Percentiles rank a stretch among this genome's conserved stretches.
phyloP scores from a whole-genome alignment of 2,888 invertebrate genomes.

The Chrysolina americana region DNA sequence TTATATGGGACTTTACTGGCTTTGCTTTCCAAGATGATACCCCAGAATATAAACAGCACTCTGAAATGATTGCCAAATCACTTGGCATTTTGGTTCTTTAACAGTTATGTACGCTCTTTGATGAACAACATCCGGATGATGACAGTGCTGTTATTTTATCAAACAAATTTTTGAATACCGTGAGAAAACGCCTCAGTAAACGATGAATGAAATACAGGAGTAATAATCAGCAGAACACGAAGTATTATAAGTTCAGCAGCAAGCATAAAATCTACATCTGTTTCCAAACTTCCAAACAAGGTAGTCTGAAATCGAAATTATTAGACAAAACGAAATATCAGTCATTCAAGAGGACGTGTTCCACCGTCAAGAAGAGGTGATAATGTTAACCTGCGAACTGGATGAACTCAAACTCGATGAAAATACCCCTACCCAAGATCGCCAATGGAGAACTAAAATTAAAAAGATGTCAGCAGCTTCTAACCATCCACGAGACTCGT shows the following conservation, averaged over 20 bases:
- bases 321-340: slow-evolving; percentile 5
- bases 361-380: no score
- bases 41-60: slow-evolving; percentile 1
- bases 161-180: neutral
- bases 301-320: neutral
- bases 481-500: no score
- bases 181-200: neutral
- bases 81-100: neutral
- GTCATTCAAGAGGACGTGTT: neutral
- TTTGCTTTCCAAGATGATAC: no score
- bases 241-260: neutral
- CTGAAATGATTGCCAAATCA: neutral
- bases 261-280: neutral
- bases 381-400: no score
- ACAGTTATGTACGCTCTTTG: neutral
- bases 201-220: neutral
- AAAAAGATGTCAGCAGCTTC: no score
- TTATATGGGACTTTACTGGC: neutral
- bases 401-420: no score
- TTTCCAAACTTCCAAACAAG: neutral
- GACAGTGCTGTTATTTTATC: no score
- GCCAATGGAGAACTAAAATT: no score
- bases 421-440: no score
- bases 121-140: no score
- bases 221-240: no score